Conservation (phyloP, 2,888 invertebrate genomes). For the Drosophila pegasa region DNA sequence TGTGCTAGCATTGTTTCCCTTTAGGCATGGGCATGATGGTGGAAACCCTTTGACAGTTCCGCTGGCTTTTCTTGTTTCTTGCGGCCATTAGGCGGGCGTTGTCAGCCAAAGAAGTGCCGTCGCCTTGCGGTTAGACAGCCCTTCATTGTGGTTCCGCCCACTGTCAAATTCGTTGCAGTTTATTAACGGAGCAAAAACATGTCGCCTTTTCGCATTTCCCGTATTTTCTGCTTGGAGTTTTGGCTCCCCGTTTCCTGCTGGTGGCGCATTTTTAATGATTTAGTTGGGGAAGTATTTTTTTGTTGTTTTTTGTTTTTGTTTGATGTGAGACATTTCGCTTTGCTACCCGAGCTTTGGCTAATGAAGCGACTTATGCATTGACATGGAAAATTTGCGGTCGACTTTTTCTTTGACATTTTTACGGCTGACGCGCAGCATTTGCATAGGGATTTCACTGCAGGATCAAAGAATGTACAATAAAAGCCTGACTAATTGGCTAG, state of each 20-base stretch:
- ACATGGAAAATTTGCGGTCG: slow-evolving; percentile 78
- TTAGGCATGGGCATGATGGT: slow-evolving; percentile 16
- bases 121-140: slow-evolving; percentile 67
- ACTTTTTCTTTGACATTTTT: slow-evolving; percentile 52
- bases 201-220: slow-evolving; percentile 52
- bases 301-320: slow-evolving; percentile 43
- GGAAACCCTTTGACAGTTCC: slow-evolving; percentile 67
- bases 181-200: slow-evolving; percentile 75
- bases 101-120: slow-evolving; percentile 36
- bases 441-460: slow-evolving; percentile 45
- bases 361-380: slow-evolving; percentile 80
- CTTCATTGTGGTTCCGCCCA: slow-evolving; percentile 61
- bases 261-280: slow-evolving; percentile 69
- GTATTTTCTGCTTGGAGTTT: slow-evolving; percentile 29
- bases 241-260: slow-evolving; percentile 20
- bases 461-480: slow-evolving; percentile 18
- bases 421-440: slow-evolving; percentile 65
- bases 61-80: slow-evolving; percentile 39
- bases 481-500: slow-evolving; percentile 64
- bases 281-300: slow-evolving; percentile 46
- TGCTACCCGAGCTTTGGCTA: slow-evolving; percentile 50
- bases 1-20: slow-evolving; percentile 23
- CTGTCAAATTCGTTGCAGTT: slow-evolving; percentile 72
- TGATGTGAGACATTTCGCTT: slow-evolving; percentile 52
- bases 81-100: slow-evolving; percentile 46